Evolutionary conservation across 2,888 invertebrate species (phyloP).

Genomic region (Eustalomyia histrio): DNA sequence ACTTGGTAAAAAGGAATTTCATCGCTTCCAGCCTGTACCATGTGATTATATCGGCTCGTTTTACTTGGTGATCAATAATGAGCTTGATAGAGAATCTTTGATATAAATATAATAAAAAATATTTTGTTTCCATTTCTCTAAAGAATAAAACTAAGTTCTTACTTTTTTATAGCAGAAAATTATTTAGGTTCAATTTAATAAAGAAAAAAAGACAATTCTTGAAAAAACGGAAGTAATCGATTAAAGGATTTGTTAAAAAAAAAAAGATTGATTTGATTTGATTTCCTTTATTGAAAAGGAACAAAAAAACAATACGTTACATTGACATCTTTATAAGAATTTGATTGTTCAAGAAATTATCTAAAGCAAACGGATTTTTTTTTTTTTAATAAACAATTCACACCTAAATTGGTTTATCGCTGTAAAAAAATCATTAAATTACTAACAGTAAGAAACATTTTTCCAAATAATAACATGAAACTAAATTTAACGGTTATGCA

Average conservation of each 20-base stretch:
- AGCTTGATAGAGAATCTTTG: too few species aligned
- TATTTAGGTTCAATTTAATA: too few species aligned
- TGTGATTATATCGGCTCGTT: too few species aligned
- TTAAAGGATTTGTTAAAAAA: not conserved
- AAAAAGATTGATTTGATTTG: not conserved
- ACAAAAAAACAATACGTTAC: not conserved
- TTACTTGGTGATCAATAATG: too few species aligned
- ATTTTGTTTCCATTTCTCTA: too few species aligned
- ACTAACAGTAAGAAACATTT: not conserved
- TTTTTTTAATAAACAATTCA: conserved; percentile 36
- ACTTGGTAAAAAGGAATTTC: too few species aligned
- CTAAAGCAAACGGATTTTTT: conserved; percentile 47
- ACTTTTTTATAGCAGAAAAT: too few species aligned
- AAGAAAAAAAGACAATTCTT: too few species aligned
- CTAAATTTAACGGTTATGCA: conserved; percentile 32
- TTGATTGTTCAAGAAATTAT: not conserved
- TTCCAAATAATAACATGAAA: conserved; percentile 28
- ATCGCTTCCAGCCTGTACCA: too few species aligned
- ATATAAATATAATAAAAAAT: too few species aligned
- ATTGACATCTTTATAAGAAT: conserved; percentile 27
- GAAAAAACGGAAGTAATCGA: not conserved
- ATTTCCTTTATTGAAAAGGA: not conserved
- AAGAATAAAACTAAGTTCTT: too few species aligned
- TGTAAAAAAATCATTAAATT: conserved; percentile 6
- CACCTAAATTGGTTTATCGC: conserved; percentile 57